Base-by-base conservation (phyloP, 2,797 vertebrate genomes). In the Rhinichthys osculus region DNA sequence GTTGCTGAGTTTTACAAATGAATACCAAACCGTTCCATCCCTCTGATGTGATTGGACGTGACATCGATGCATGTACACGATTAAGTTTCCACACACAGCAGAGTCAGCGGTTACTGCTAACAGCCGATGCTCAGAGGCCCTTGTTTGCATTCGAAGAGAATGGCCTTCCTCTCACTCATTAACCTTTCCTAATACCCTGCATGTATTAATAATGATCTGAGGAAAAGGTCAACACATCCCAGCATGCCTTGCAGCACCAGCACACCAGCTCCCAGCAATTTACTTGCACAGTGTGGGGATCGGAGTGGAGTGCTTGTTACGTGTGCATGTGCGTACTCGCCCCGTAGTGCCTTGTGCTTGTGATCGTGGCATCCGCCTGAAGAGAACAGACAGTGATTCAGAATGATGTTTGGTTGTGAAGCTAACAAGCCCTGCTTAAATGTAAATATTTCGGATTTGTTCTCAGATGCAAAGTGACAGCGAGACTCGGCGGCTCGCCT, bases 121-220 rank as follows among this genome's bases (percentile, higher is more conserved):
- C 23, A 27, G 10, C n/a, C 72, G 23, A 59, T n/a, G 57, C 94
- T 93, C 93, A 92, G 91, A 93, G 93, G 80, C 84, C 87, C 86
- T 90, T 93, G 91, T 94, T 93, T 94, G 90, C 90, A 91, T 92
- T 93, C 89, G 69, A 70, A 78, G 88, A 90, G 89, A 91, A 92
- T 40, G 38, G 85, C 82, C 86, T 87, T 90, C 88, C 90, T 92
- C 85, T 89, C 90, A 91, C 93, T 95, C 87, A 90, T 96, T 96
- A 95, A 96, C 95, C 95, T 96, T 96, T 95, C 88, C 90, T 93
- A 93, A 95, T 94, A 86, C 91, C 88, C 92, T 91, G 92, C 92
- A 92, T 92, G 93, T 94, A 95, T 95, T 95, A 96, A 94, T 95
- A 94, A 94, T 90, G 91, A 90, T 93, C 91, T 81, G 89, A 78